Evolutionary conservation across 2,113 vertebrate species (phyloP).

Genomic region (Aphyosemion australe): DNA sequence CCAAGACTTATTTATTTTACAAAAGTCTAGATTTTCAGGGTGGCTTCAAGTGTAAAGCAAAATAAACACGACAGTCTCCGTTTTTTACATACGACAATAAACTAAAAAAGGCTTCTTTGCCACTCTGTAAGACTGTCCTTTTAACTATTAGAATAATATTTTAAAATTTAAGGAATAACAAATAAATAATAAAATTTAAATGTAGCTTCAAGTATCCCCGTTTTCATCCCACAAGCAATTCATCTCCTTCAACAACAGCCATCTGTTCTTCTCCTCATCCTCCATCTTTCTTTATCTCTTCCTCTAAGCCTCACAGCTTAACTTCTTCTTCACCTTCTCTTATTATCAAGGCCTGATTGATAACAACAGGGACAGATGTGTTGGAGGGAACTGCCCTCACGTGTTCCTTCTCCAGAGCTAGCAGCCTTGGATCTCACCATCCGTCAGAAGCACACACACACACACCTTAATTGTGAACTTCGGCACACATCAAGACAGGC

Average conservation of each 20-base stretch:
- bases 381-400: constrained; percentile 47
- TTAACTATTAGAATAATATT: not conserved
- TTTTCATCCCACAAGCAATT: not conserved
- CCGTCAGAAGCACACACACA: constrained; percentile 6
- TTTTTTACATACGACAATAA: no score
- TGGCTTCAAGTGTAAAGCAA: not conserved
- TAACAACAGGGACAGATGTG: constrained; percentile 50
- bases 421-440: constrained; percentile 21
- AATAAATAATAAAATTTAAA: not conserved
- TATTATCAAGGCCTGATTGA: constrained; percentile 47
- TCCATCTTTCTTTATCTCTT: constrained; percentile 5
- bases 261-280: constrained; percentile 26
- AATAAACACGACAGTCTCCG: no score
- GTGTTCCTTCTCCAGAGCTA: constrained; percentile 31
- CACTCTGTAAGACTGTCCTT: not conserved
- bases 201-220: not conserved
- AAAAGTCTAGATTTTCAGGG: not conserved
- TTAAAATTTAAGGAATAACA: not conserved
- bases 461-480: constrained; percentile 9
- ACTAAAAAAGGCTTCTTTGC: not conserved
- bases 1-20: not conserved
- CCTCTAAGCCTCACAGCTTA: constrained; percentile 18
- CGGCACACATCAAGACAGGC: not conserved
- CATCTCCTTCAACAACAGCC: constrained; percentile 16
- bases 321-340: not conserved